These are phyloP conservation scores for Notodonta ziczac DNA, from an alignment of 2,888 invertebrate species.

Conservation along the genomic window DNA sequence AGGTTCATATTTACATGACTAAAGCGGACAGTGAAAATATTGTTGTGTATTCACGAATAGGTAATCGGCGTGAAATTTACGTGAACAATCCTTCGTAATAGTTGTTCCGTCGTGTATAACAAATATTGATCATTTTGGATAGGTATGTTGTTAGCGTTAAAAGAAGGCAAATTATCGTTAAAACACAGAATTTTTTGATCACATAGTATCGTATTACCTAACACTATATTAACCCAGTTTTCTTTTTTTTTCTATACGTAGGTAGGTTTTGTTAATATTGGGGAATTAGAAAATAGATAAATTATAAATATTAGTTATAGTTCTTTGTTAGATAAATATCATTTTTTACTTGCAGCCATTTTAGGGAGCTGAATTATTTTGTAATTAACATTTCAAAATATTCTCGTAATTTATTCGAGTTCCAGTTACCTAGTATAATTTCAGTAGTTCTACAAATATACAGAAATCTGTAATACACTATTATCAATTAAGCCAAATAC, in stretches of 20 bases:
- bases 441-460: too few relatives aligned
- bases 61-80: slow-evolving; percentile 58
- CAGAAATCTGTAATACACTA: too few relatives aligned
- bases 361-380: too few relatives aligned
- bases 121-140: slow-evolving; percentile 5
- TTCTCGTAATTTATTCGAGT: too few relatives aligned
- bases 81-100: slow-evolving; percentile 40
- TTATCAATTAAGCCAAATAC: too few relatives aligned
- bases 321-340: too few relatives aligned
- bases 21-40: slow-evolving; percentile 55
- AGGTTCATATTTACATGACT: slow-evolving; percentile 74
- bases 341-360: too few relatives aligned
- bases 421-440: too few relatives aligned
- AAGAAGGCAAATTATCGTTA: too few relatives aligned
- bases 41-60: slow-evolving; percentile 41
- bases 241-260: not conserved
- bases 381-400: too few relatives aligned
- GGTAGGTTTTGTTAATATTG: not conserved
- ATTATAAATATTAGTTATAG: not conserved
- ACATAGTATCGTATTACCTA: not conserved
- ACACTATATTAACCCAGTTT: slow-evolving; percentile 2
- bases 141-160: too few relatives aligned
- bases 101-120: slow-evolving; percentile 34
- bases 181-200: not conserved
- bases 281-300: slow-evolving; percentile 4